Evolutionary conservation across 64 coral and sea anemone species (phyloP).

Genomic region (Astreopora myriophthalma): DNA sequence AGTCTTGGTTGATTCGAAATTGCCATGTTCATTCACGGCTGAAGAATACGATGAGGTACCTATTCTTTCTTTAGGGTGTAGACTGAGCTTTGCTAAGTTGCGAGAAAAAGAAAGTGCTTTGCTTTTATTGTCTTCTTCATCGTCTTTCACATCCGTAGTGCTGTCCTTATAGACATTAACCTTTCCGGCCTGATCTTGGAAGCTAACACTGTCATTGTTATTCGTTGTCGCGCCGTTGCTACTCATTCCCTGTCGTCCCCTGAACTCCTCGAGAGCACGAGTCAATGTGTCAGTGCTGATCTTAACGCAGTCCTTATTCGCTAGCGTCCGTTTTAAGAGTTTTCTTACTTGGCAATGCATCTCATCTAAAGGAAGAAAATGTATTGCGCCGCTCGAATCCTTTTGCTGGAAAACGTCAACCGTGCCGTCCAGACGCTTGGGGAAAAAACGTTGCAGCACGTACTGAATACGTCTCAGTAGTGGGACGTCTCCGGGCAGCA

Average conservation of each 20-base stretch:
- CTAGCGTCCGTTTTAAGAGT: neutral
- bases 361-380: constrained; percentile 21
- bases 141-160: too few relatives aligned
- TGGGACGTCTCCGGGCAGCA: neutral
- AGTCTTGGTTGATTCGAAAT: neutral
- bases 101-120: neutral
- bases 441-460: constrained; percentile 8
- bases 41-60: neutral
- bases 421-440: neutral
- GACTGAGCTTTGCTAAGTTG: neutral
- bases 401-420: constrained; percentile 23
- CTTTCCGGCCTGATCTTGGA: neutral
- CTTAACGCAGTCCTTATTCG: neutral
- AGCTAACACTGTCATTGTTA: neutral
- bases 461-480: constrained; percentile 1
- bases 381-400: neutral
- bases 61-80: neutral
- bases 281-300: constrained; percentile 8
- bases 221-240: too few relatives aligned
- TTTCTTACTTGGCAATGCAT: neutral
- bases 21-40: neutral
- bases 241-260: too few relatives aligned
- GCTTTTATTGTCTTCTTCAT: neutral
- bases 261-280: neutral
- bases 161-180: too few relatives aligned